Base-by-base conservation (phyloP, 2,113 vertebrate genomes). In the Gulo gulo region DNA sequence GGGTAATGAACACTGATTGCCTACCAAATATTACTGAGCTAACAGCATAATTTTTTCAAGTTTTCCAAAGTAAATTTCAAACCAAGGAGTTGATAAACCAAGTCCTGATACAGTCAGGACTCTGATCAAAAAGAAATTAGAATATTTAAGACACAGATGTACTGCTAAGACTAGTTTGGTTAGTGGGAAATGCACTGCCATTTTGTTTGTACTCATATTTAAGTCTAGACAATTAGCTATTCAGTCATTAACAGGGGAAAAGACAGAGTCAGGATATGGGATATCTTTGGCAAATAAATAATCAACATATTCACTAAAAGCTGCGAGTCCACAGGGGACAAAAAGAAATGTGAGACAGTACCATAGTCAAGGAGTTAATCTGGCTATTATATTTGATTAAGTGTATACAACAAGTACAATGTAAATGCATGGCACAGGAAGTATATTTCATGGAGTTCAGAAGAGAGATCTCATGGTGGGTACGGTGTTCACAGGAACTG, bases 51-150 rank as follows among this genome's bases (percentile, higher is more conserved):
- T 26, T 76, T 78, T 95, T 86, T 87, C 42, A 93, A 97, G 31
- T n/a, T 96, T 96, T 69, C 29, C 78, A 84, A 93, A 78, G 78
- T 85, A 21, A 92, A 61, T 92, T 85, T 42, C 57, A 93, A 91
- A 96, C 78, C 73, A 73, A 78, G 13, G 11, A 91, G 42, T 36
- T 88, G 36, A 74, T 29, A 95, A 69, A 57, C 57, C 57, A 57
- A 57, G 20, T 57, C 57, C 57, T 23, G 57, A 95, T 78, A 59
- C 2, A 63, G 39, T 91, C 76, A 95, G 86, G 59, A 8, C 52
- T 81, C 67, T 87, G 61, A 78, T 36, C 67, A 88, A 96, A 96
- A 96, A 74, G 45, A 95, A 81, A 86, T 61, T 7, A 39, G 78
- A 92, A 67, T 85, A 84, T 57, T 90, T 91, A 88, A 96, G 45